A percentile compares a stretch with the other conserved stretches of the same genome.
Conservation (phyloP, 2,797 vertebrate genomes). For the Sebastes glaucus region DNA sequence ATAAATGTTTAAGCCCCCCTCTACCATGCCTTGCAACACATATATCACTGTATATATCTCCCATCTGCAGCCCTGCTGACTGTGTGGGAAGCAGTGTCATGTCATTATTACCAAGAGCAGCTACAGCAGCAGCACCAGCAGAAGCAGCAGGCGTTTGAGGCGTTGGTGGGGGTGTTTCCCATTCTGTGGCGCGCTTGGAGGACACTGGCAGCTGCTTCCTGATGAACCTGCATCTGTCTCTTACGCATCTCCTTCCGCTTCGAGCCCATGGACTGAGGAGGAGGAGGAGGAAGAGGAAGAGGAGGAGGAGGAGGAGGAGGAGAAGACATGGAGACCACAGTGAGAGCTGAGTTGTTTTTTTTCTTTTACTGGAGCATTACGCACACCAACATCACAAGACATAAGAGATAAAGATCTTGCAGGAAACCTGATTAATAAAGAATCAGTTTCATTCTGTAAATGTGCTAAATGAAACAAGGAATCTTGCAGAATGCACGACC, state of each 20-base stretch:
- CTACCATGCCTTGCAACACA: neutral
- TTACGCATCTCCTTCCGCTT: slow-evolving; percentile 85
- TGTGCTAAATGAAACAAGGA: no score
- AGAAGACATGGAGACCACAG: neutral
- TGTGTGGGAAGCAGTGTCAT: slow-evolving; percentile 32
- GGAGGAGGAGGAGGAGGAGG: neutral
- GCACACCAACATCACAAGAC: slow-evolving; percentile 9
- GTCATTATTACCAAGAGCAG: slow-evolving; percentile 94
- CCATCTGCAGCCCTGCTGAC: neutral
- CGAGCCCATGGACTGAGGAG: slow-evolving; percentile 79
- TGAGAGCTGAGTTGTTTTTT: neutral
- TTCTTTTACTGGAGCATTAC: slow-evolving; percentile 15
- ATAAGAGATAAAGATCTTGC: slow-evolving; percentile 24
- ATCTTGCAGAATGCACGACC: neutral
- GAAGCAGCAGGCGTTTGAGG: slow-evolving; percentile 96
- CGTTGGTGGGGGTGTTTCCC: slow-evolving; percentile 79
- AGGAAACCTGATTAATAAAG: neutral
- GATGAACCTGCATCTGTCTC: slow-evolving; percentile 86
- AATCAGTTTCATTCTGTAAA: no score
- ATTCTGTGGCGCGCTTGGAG: slow-evolving; percentile 78
- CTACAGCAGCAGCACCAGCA: slow-evolving; percentile 99
- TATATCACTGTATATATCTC: neutral
- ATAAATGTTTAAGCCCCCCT: neutral
- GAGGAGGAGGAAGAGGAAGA: neutral
- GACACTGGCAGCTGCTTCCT: slow-evolving; percentile 82